These are phyloP conservation scores for Drosophila ohnishii DNA, from an alignment of 1,140 invertebrate species.

Conservation along the genomic window DNA sequence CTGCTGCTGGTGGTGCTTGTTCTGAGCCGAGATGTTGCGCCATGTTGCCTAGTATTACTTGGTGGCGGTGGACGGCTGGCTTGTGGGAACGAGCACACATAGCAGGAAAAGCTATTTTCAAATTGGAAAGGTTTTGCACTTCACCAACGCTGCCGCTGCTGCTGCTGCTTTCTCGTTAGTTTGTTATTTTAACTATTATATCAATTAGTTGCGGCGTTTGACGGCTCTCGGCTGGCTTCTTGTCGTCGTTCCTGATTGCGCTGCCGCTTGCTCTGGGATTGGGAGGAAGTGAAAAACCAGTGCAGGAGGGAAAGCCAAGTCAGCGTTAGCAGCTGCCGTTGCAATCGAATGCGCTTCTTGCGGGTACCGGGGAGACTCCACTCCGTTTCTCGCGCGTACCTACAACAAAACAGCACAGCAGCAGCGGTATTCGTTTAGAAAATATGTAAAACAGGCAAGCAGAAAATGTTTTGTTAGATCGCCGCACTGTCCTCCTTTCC, in stretches of 20 bases:
- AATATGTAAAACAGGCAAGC: conserved; percentile 66
- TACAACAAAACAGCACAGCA: conserved; percentile 29
- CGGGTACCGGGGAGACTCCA: not conserved
- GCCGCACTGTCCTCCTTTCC: conserved; percentile 4
- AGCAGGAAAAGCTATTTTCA: conserved; percentile 76
- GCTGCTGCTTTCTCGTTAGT: conserved; percentile 73
- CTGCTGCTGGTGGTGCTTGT: conserved; percentile 27
- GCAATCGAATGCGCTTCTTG: conserved; percentile 70
- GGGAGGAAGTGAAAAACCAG: conserved; percentile 65
- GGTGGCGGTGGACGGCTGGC: conserved; percentile 13
- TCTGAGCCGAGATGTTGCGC: conserved; percentile 35
- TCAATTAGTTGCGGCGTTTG: conserved; percentile 77
- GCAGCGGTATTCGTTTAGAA: conserved; percentile 57
- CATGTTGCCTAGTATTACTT: conserved; percentile 21
- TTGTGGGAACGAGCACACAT: conserved; percentile 74
- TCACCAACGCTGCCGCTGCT: conserved; percentile 48
- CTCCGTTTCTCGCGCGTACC: not conserved
- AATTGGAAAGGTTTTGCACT: conserved; percentile 81
- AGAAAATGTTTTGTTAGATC: conserved; percentile 44
- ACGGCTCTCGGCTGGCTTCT: conserved; percentile 49
- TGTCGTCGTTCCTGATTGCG: conserved; percentile 36
- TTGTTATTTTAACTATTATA: conserved; percentile 82
- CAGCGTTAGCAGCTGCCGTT: conserved; percentile 43
- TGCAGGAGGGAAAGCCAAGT: conserved; percentile 56
- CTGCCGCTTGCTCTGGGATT: conserved; percentile 12